These are phyloP conservation scores for Tetramorium parvispinum DNA, from an alignment of 1,140 invertebrate species.

Conservation along the genomic window DNA sequence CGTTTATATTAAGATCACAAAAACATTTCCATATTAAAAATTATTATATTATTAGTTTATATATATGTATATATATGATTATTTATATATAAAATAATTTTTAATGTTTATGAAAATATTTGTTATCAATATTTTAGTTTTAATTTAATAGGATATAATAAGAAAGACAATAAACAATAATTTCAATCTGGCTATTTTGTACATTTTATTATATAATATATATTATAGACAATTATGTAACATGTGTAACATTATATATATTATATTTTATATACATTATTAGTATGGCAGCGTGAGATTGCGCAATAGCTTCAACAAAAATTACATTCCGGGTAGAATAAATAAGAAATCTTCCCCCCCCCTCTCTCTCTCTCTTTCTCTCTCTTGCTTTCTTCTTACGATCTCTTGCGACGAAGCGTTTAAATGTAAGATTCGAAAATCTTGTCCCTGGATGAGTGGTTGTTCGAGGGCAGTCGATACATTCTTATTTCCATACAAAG, in stretches of 20 bases:
- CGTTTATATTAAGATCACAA: not conserved
- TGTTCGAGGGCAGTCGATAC: constrained; percentile 75
- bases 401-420: constrained; percentile 43
- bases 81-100: too few species aligned
- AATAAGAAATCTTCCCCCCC: not conserved
- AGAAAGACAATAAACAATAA: not conserved
- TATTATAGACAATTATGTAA: too few species aligned
- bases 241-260: not conserved
- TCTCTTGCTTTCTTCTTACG: not conserved
- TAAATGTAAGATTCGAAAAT: constrained; percentile 69
- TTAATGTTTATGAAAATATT: not conserved
- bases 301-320: constrained; percentile 18
- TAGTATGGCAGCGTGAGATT: not conserved
- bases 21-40: not conserved
- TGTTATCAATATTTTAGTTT: not conserved
- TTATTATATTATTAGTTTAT: not conserved
- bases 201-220: not conserved
- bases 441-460: constrained; percentile 64
- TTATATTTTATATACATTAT: not conserved
- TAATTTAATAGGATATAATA: not conserved
- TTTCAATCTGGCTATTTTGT: not conserved
- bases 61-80: not conserved
- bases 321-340: not conserved
- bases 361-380: not conserved
- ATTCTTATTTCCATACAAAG: constrained; percentile 81